A percentile compares a stretch with the other conserved stretches of the same genome.
Evolutionary conservation across 1,140 invertebrate species (phyloP).

Genomic region (Brachionus manjavacas): DNA sequence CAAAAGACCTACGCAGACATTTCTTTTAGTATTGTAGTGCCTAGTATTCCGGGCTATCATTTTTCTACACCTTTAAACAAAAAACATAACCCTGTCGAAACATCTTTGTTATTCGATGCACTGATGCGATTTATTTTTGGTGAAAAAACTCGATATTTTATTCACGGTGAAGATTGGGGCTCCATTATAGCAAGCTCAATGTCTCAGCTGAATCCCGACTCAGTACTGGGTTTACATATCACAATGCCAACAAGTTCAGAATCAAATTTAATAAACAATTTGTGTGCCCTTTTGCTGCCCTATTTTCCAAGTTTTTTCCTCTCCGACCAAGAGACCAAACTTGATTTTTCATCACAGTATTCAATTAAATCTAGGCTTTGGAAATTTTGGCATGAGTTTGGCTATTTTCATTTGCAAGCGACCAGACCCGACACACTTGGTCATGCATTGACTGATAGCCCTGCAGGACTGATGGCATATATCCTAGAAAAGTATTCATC

Average conservation of each 20-base stretch:
- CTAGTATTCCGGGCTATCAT: constrained; percentile 77
- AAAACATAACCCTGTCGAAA: background rate
- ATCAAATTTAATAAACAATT: background rate
- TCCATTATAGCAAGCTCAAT: constrained; percentile 57
- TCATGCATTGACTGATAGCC: constrained; percentile 55
- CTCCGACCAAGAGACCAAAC: constrained; percentile 62
- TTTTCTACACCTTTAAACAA: constrained; percentile 64
- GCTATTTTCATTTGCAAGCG: constrained; percentile 77
- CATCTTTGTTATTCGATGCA: background rate
- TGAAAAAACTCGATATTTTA: constrained; percentile 69
- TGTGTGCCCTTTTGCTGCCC: constrained; percentile 2
- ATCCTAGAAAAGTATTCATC: constrained; percentile 78
- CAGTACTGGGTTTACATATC: constrained; percentile 44
- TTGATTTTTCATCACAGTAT: background rate
- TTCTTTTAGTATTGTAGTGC: constrained; percentile 71
- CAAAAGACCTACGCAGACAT: constrained; percentile 44
- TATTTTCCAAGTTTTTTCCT: constrained; percentile 62
- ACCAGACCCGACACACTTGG: constrained; percentile 83
- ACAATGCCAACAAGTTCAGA: constrained; percentile 35
- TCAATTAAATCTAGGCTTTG: background rate
- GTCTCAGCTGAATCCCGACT: constrained; percentile 66
- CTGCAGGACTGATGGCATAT: constrained; percentile 72
- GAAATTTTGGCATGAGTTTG: constrained; percentile 65
- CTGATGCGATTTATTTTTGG: background rate
- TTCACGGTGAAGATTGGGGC: constrained; percentile 75